Evolutionary conservation across 2,888 invertebrate species (phyloP).

Genomic region (Dyspetes luteomarginatus): DNA sequence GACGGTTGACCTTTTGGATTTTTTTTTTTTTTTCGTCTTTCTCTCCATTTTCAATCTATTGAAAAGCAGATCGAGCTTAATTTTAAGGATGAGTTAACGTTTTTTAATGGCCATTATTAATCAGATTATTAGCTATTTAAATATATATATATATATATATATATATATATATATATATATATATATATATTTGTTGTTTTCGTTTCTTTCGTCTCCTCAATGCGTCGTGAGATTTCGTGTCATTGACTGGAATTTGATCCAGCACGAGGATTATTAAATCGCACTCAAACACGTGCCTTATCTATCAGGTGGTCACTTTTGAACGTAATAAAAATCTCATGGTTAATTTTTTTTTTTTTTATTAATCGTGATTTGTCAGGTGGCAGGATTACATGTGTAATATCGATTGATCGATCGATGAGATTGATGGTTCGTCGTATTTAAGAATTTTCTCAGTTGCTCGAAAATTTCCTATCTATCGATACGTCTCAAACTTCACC

Average conservation of each 20-base stretch:
- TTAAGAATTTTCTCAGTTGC: neutral
- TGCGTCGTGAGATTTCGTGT: neutral
- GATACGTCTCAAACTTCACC: neutral
- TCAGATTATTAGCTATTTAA: too few species aligned
- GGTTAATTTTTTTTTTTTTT: slow-evolving; percentile 25
- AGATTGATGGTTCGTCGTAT: neutral
- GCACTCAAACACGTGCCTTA: slow-evolving; percentile 45
- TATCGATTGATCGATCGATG: slow-evolving; percentile 37
- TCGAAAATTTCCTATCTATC: slow-evolving; percentile 4
- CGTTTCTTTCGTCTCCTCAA: neutral
- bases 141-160: too few species aligned
- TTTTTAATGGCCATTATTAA: too few species aligned
- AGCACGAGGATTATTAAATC: slow-evolving; percentile 5
- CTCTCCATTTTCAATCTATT: too few species aligned
- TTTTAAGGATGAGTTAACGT: too few species aligned
- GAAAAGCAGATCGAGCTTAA: too few species aligned
- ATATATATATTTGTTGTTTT: too few species aligned
- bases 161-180: too few species aligned
- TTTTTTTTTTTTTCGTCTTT: too few species aligned
- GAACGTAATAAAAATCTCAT: slow-evolving; percentile 31
- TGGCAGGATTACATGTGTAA: slow-evolving; percentile 11
- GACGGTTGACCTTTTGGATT: too few species aligned
- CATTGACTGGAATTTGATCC: slow-evolving; percentile 15
- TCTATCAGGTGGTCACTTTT: neutral
- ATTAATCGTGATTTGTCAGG: slow-evolving; percentile 32